Conservation (phyloP, 2,888 invertebrate species). For the Callyntrura guangdongensis region DNA sequence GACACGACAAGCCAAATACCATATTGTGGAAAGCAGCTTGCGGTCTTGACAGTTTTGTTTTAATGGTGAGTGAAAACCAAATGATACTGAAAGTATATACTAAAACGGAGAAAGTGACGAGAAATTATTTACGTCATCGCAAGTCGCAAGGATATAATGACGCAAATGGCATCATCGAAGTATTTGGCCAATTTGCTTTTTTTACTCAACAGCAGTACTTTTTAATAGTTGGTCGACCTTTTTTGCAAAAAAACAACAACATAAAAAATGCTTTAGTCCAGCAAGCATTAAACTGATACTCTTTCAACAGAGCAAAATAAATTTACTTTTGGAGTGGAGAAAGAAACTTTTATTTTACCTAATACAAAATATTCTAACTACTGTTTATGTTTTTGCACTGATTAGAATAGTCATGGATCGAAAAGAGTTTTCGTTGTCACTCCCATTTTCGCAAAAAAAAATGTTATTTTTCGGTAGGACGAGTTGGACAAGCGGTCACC, state of each 20-base stretch:
- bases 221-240: neutral
- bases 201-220: neutral
- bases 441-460: constrained; percentile 36
- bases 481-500: constrained; percentile 48
- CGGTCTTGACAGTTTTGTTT: neutral
- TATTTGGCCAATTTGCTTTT: constrained; percentile 5
- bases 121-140: constrained; percentile 57
- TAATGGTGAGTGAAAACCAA: neutral
- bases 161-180: constrained; percentile 8
- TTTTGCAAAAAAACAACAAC: neutral
- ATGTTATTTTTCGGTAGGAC: neutral
- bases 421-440: constrained; percentile 37
- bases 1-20: neutral
- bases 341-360: neutral
- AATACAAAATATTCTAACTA: neutral
- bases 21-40: neutral
- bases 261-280: neutral
- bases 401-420: constrained; percentile 48
- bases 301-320: neutral
- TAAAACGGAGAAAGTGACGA: constrained; percentile 44
- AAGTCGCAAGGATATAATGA: constrained; percentile 23
- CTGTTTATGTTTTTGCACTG: no score
- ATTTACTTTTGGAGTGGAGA: neutral
- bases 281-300: neutral
- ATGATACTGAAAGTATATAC: neutral